phyloP scores from a whole-genome alignment of 2,113 vertebrate genomes.

The Smithornis capensis region DNA sequence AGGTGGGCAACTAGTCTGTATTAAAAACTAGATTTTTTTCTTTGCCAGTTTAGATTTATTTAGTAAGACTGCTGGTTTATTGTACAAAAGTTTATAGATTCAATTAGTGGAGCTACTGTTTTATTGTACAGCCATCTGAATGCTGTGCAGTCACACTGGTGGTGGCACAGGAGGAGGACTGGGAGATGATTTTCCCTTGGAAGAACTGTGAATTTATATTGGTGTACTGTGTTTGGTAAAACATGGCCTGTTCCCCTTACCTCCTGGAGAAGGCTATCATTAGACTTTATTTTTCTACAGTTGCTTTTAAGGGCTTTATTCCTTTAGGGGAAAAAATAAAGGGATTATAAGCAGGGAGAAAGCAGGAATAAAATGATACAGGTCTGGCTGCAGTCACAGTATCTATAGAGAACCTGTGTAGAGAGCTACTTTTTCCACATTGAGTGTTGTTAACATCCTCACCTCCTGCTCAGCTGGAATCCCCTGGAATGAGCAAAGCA shows the following conservation, averaged over 20 bases:
- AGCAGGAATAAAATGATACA: neutral
- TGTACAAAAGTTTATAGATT: neutral
- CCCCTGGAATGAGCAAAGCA: neutral
- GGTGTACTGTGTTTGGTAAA: fast-evolving
- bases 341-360: neutral
- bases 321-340: neutral
- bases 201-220: neutral
- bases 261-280: neutral
- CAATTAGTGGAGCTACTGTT: neutral
- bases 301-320: neutral
- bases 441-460: neutral
- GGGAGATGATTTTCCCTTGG: neutral
- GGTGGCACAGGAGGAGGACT: neutral
- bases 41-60: neutral
- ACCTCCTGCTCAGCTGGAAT: neutral
- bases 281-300: neutral
- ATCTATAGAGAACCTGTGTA: neutral
- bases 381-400: neutral
- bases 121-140: neutral
- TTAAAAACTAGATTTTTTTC: neutral
- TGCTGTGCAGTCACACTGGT: neutral
- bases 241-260: neutral
- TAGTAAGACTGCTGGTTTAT: neutral
- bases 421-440: neutral
- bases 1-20: neutral